Evolutionary conservation across 2,797 vertebrate species (phyloP).

Genomic region (Thamnophis elegans): DNA sequence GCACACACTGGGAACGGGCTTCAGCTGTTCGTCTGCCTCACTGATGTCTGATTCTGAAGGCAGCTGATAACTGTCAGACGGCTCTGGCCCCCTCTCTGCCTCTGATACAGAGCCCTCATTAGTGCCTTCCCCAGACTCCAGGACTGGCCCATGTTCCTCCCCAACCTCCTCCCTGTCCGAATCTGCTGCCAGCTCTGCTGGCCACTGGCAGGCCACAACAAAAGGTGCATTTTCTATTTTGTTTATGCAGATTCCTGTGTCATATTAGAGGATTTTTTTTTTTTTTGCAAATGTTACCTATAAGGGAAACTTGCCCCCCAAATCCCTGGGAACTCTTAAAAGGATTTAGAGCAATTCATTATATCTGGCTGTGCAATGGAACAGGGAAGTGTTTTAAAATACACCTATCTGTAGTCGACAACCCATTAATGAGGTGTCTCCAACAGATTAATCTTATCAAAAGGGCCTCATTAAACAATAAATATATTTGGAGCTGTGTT

Average conservation of each 20-base stretch:
- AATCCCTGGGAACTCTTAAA: not conserved
- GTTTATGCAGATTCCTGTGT: not conserved
- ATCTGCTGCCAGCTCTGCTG: no score
- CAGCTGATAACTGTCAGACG: no score
- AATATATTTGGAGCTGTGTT: not conserved
- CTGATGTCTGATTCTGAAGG: no score
- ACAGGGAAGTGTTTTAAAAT: conserved; percentile 11
- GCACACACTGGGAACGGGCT: no score
- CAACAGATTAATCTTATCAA: not conserved
- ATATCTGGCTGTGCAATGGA: not conserved
- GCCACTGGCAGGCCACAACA: no score
- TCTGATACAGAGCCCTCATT: no score
- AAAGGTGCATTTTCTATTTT: not conserved
- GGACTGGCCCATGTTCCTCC: no score
- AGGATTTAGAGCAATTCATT: not conserved
- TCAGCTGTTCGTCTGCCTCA: no score
- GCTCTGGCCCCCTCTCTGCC: no score
- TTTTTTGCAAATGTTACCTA: not conserved
- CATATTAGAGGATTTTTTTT: not conserved
- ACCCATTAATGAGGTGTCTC: conserved; percentile 13
- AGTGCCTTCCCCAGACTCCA: no score
- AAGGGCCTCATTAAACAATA: conserved; percentile 6
- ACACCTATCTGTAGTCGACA: conserved; percentile 3
- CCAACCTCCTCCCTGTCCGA: no score
- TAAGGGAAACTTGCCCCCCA: not conserved